Base-by-base conservation (phyloP, 2,797 vertebrate species). In the Podargus strigoides region DNA sequence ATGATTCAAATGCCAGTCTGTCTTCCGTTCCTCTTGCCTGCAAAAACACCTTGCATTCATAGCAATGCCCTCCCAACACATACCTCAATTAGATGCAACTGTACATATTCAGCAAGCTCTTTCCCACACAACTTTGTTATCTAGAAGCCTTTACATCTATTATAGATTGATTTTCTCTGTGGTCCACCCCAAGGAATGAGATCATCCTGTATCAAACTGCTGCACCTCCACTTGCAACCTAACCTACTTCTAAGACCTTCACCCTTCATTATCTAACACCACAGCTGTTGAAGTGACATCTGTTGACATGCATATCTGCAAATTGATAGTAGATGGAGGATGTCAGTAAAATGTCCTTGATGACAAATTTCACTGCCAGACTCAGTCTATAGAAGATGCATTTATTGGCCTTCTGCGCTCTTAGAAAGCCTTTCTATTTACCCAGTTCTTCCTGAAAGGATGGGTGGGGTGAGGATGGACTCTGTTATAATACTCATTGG, bases 371-470 rank as follows among this genome's bases (percentile, higher is more conserved):
- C 66, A 22, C 22, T 62, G 58, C 39, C 75, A 92, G 58, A 32
- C 22, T 39, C 22, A 12, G 26, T 18, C 68, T 46, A 58, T 27
- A 89, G 58, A 74, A 68, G 56, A 19, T 55, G 27, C 26, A 42
- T 85, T 89, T 89, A 4, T n/a, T 87, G 69, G 56, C 68, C 27
- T 75, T 60, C 41, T 87, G 34, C 9, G 13, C 63, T 85, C 47
- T 89, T 68, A 74, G 64, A 90, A 93, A 92, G 49, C 2, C 52
- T 5, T 67, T 73, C 28, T 91, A 4, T 95, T 95, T 94, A 92
- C 32, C 39, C 87, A 96, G 89, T 44, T 93, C 37, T 95, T 95
- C 81, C 96, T 87, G 89, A 85, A 89, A 92, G 82, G 50, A 95
- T 81, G 85, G 82, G 75, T 59, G 87, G 64, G n/a, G 60, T 66